A percentile compares a stretch with the other conserved stretches of the same genome.
Conservation (phyloP, 2,888 invertebrate species). For the Plebejus anna region DNA sequence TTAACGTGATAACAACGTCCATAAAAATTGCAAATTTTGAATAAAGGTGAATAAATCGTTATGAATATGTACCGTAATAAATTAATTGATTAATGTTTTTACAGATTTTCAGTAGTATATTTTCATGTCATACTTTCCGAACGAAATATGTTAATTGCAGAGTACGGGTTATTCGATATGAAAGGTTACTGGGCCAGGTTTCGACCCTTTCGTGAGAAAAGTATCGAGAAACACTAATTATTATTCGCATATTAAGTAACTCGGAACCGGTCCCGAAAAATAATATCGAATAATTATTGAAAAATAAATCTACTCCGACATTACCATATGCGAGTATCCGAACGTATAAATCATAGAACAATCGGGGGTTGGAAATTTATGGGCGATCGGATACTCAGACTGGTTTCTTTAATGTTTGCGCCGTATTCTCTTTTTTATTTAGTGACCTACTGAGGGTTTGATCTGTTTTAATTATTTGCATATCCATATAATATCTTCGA, state of each 20-base stretch:
- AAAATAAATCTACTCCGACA: slow-evolving; percentile 45
- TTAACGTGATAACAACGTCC: not conserved
- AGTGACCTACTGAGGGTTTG: slow-evolving; percentile 61
- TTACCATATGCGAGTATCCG: slow-evolving; percentile 68
- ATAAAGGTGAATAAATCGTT: not conserved
- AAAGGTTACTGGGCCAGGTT: slow-evolving; percentile 44
- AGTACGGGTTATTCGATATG: slow-evolving; percentile 31
- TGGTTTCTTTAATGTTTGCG: slow-evolving; percentile 55
- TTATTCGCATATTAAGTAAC: slow-evolving; percentile 76
- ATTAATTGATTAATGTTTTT: not conserved
- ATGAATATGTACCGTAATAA: not conserved
- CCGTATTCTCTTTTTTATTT: slow-evolving; percentile 65
- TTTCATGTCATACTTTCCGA: not conserved
- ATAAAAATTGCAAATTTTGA: not conserved
- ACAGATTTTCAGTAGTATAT: not conserved
- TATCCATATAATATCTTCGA: slow-evolving; percentile 49
- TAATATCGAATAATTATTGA: slow-evolving; percentile 52
- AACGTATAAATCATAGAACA: slow-evolving; percentile 76
- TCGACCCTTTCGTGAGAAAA: slow-evolving; percentile 72
- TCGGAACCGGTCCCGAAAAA: slow-evolving; percentile 45
- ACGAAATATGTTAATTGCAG: slow-evolving; percentile 20
- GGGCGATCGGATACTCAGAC: slow-evolving; percentile 48
- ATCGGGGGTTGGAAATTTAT: slow-evolving; percentile 57
- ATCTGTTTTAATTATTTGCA: slow-evolving; percentile 67
- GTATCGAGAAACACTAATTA: slow-evolving; percentile 71